Base-by-base conservation (phyloP, 2,797 vertebrate species). In the Chanos chanos region DNA sequence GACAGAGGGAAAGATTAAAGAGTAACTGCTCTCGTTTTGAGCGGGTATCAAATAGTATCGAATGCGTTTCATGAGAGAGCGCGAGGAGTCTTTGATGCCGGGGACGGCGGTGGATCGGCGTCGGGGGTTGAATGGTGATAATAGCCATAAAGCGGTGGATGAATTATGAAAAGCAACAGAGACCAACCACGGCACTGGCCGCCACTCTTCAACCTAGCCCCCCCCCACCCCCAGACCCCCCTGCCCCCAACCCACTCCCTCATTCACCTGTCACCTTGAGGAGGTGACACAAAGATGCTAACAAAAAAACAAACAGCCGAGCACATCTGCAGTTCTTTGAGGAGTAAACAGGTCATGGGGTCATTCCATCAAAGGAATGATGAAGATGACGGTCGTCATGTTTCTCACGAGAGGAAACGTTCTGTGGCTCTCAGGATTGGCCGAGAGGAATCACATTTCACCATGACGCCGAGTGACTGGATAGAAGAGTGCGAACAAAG, bases 1-100 rank as follows among this genome's bases (percentile, higher is more conserved):
- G 61, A 41, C 21, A 24, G 31, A 49, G 34, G 10, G 53, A 64
- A 64, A 72, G 73, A 78, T 73, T 65, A 80, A 81, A 77, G 74
- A 56, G 62, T 70, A 68, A 61, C 69, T 70, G 45, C 39, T 40
- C 30, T 31, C 31, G 40, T 34, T 33, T 5, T 37, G 16, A n/a
- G 53, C 25, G 30, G 62, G 61, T 55, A 73, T 64, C 50, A 68
- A 63, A 69, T 51, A 61, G 61, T 49, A 22, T 49, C 30, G 21
- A 10, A 24, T 41, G n/a, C 36, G 54, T 55, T 71, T 60, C 40
- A 61, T 33, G n/a, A 15, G 68, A 65, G 74, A 74, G 41, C 67
- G 73, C 50, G 56, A 58, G 36, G 54, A 8, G 36, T 57, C 77
- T 66, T 66, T 74, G 66, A 68, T 69, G 37, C 6, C 18, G 22